These are phyloP conservation scores for Zaprionus inermis DNA, from an alignment of 1,140 invertebrate species.

Conservation along the genomic window DNA sequence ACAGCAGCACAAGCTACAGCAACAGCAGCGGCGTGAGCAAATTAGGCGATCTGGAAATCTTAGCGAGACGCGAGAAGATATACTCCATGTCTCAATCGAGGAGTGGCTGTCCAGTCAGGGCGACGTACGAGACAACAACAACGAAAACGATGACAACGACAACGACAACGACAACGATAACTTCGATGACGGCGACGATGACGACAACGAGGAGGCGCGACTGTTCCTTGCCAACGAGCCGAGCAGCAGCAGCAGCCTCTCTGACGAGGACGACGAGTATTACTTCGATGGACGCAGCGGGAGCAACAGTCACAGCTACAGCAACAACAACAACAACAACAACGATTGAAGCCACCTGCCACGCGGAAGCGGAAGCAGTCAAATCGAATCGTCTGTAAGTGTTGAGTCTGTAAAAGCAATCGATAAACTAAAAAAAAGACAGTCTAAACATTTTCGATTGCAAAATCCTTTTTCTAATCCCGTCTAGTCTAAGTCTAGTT, in stretches of 20 bases:
- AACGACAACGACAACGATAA: slow-evolving; percentile 52
- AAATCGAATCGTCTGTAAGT: slow-evolving; percentile 80
- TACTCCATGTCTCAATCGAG: slow-evolving; percentile 84
- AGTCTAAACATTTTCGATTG: neutral
- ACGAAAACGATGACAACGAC: slow-evolving; percentile 36
- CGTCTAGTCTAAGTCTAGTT: no score
- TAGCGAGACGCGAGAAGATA: slow-evolving; percentile 84
- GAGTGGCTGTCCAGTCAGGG: slow-evolving; percentile 83
- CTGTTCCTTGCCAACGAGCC: slow-evolving; percentile 65
- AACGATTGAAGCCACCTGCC: slow-evolving; percentile 68
- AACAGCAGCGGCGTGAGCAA: slow-evolving; percentile 79
- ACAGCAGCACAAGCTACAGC: slow-evolving; percentile 70
- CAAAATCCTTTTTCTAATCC: no score
- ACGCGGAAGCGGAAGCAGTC: slow-evolving; percentile 67
- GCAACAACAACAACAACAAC: slow-evolving; percentile 54
- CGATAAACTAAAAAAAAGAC: no score
- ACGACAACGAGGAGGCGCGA: slow-evolving; percentile 58
- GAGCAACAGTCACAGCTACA: slow-evolving; percentile 49
- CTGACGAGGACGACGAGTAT: slow-evolving; percentile 82
- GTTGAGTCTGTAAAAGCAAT: neutral
- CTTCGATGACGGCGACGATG: slow-evolving; percentile 38
- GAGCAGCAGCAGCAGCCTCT: slow-evolving; percentile 75
- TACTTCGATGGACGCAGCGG: slow-evolving; percentile 77
- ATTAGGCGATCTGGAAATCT: slow-evolving; percentile 84
- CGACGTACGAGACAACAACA: slow-evolving; percentile 59